Conservation (phyloP, 53 echinoderm and acorn worm species). For the Zoroaster sp. region DNA sequence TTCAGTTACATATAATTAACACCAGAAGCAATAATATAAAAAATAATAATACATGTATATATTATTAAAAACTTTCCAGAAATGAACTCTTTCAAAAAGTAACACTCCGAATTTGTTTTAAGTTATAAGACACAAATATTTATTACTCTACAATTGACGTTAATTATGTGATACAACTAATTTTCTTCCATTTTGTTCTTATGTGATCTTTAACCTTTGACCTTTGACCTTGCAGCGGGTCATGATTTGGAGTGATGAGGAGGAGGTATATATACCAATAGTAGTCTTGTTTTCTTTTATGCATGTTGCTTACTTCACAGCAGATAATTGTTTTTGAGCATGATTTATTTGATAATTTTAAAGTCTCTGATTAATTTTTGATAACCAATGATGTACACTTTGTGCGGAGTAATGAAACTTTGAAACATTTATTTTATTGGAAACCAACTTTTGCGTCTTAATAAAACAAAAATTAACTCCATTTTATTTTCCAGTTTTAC, state of each 20-base stretch:
- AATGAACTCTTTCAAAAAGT: no score
- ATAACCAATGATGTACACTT: no score
- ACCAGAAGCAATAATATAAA: no score
- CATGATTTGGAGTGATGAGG: conserved; percentile 91
- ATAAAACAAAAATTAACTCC: background rate
- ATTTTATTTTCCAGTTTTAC: background rate
- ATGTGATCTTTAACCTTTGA: conserved; percentile 42
- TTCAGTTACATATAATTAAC: no score
- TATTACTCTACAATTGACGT: no score
- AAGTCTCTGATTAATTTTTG: background rate
- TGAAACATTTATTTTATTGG: no score
- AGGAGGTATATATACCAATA: conserved; percentile 73
- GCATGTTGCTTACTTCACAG: conserved; percentile 15
- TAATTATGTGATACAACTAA: no score
- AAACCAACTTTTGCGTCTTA: background rate
- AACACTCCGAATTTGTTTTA: no score
- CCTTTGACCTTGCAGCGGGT: conserved; percentile 78
- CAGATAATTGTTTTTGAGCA: background rate
- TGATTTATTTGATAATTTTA: background rate
- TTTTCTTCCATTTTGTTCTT: conserved; percentile 7
- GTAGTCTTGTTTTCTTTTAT: background rate
- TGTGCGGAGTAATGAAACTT: no score
- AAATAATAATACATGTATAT: no score
- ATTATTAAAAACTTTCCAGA: no score
- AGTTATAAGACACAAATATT: no score